Conservation (phyloP, 2,113 vertebrate species). For the Protobothrops flavoviridis region DNA sequence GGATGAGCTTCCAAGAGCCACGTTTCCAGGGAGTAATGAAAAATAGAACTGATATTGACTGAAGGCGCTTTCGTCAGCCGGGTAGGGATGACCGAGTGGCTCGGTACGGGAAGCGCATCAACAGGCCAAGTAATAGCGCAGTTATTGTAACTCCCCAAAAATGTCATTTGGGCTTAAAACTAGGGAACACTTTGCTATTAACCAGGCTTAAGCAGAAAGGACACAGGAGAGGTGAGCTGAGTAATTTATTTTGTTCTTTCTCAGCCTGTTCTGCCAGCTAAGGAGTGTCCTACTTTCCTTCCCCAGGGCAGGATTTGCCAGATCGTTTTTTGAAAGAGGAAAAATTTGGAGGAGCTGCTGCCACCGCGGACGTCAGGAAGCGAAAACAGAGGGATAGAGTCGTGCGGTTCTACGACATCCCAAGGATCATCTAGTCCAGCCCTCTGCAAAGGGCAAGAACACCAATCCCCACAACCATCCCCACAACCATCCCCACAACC, state of each 20-base stretch:
- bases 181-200: constrained; percentile 67
- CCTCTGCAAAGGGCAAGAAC: background rate
- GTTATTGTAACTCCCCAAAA: constrained; percentile 70
- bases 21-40: constrained; percentile 78
- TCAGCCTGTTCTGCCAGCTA: constrained; percentile 7
- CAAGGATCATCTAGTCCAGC: background rate
- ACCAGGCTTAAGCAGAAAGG: constrained; percentile 63
- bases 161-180: constrained; percentile 69
- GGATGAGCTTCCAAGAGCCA: constrained; percentile 75
- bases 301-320: fast-evolving
- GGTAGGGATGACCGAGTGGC: constrained; percentile 62
- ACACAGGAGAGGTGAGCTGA: constrained; percentile 3
- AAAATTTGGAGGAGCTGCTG: too few species aligned
- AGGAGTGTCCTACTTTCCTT: background rate
- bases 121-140: constrained; percentile 70
- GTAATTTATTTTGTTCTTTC: constrained; percentile 53
- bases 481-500: background rate
- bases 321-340: background rate
- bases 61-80: constrained; percentile 66
- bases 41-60: constrained; percentile 77
- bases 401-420: fast-evolving
- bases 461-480: background rate
- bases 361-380: background rate
- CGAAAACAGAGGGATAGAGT: background rate
- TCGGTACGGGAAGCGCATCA: constrained; percentile 68